Evolutionary conservation across 64 coral and sea anemone species (phyloP), one percentile per base, ranked within the genome.

Genomic region (Exaiptasia diaphana): DNA sequence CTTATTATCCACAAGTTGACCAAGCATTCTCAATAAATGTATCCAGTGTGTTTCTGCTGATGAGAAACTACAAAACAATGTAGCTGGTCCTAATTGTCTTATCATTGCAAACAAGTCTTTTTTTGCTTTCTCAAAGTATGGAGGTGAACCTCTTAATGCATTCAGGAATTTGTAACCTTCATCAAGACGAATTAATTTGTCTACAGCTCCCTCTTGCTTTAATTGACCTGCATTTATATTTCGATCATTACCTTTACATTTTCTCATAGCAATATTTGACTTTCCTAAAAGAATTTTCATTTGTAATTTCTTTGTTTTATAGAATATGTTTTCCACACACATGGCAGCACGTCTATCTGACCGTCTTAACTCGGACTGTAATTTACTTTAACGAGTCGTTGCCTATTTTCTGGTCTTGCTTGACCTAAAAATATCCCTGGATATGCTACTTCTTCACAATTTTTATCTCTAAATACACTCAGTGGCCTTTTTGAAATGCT

Each of bases 31-130:
- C n/a, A n/a, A n/a, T n/a, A n/a, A n/a, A n/a, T 55, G 46, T 35
- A 76, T 3, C 81, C 81, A 84, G 64, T 90, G 88, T 90, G 79
- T 90, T 90, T 90, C 88, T 49, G 88, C 88, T 83, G 88, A 90
- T 83, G 88, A 90, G 80, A 90, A 90, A 84, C 79, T 90, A 78
- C 88, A 83, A 83, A 90, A 83, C 71, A 90, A 6, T 67, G 87
- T 75, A 75, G 87, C 87, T 33, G 87, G 87, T 75, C 87, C 87
- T 53, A 90, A 33, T 42, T 88, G 86, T 48, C 86, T 72, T 73
- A 88, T 88, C 86, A 88, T 88, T 71, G 86, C 86, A 88, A 88
- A 88, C 64, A 88, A 49, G 41, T 88, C 85, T 81, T 88, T 59
- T 78, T 78, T 76, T 32, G 73, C 45, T 48, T 76, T 76, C 53